Conservation (phyloP, 64 coral and sea anemone species). For the Stichodactyla helianthus region DNA sequence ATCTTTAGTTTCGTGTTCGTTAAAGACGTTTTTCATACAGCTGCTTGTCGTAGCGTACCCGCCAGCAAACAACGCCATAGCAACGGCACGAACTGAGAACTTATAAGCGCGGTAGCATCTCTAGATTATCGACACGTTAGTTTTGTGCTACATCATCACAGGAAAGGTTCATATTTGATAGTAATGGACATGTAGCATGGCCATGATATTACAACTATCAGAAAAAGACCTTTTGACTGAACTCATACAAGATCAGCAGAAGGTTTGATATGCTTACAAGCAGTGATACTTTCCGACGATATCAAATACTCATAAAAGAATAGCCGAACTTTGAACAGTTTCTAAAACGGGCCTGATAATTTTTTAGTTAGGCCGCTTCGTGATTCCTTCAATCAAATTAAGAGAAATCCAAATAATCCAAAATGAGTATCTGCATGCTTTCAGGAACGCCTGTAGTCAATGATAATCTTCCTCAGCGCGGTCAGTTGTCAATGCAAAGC, state of each 20-base stretch:
- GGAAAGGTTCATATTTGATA: constrained; percentile 1
- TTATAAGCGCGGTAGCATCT: constrained; percentile 1
- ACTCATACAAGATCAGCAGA: constrained; percentile 84
- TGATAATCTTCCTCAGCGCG: no score
- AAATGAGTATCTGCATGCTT: no score
- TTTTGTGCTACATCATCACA: not conserved
- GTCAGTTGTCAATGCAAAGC: no score
- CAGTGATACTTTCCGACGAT: no score
- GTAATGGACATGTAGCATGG: constrained; percentile 52
- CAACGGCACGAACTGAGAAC: not conserved
- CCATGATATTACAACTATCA: constrained; percentile 87
- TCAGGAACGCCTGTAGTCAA: no score
- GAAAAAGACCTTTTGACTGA: constrained; percentile 93
- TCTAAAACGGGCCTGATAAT: no score
- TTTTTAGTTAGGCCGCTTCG: no score
- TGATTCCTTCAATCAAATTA: no score
- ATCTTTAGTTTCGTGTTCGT: not conserved
- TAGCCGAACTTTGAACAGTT: no score
- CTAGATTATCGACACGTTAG: not conserved
- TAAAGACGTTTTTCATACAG: not conserved
- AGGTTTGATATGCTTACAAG: constrained; percentile 36
- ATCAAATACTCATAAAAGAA: no score
- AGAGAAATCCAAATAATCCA: no score
- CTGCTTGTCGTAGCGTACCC: not conserved
- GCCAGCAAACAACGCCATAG: not conserved